Base-by-base conservation (phyloP, 2,888 invertebrate species). In the Fissipunctia ypsillon region DNA sequence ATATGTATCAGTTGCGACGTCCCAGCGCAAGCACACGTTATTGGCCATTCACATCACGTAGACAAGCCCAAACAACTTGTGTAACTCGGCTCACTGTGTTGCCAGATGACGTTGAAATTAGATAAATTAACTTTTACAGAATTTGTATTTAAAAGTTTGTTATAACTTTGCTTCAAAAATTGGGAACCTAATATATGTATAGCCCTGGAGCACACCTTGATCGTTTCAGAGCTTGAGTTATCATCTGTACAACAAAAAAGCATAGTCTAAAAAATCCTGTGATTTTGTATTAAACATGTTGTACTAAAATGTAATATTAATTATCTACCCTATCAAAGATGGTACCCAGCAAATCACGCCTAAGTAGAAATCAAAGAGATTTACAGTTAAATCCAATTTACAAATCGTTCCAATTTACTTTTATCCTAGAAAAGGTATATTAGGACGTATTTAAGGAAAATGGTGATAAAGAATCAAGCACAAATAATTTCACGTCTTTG, bases 31-130 rank as follows among this genome's bases (percentile, higher is more conserved):
- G 43, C 61, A 50, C 22, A 25, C 22, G 19, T 31, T 19, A 31
- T 57, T 31, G 2, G 12, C 16, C 68, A 83, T 72, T 76, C 83
- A 48, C 22, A 25, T 70, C 84, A 83, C 83, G 81, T 76, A 48
- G 31, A 48, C 41, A 4, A 60, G 63, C 48, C 61, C 45, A 60
- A 81, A 81, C 65, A 50, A 66, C 77, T 81, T 78, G 73, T 70
- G 73, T 81, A 78, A 74, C 43, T 54, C 45, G 56, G 31, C 19
- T 50, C n/a, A 43, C 41, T 57, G 70, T 56, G 79, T 63, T 69
- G 61, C 61, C 80, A 67, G 68, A 28, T 66, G 16, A 43, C 41
- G 38, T 12, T 25, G n/a, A 19, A 35, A 59, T 35, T 3, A 35
- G 14, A 52, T 52, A 25, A n/a, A 45, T 16, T 2, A 38, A 38